A percentile compares a stretch with the other conserved stretches of the same genome.
Evolutionary conservation across 2,888 invertebrate genomes (phyloP).

Genomic region (Opisthograptis luteolata): DNA sequence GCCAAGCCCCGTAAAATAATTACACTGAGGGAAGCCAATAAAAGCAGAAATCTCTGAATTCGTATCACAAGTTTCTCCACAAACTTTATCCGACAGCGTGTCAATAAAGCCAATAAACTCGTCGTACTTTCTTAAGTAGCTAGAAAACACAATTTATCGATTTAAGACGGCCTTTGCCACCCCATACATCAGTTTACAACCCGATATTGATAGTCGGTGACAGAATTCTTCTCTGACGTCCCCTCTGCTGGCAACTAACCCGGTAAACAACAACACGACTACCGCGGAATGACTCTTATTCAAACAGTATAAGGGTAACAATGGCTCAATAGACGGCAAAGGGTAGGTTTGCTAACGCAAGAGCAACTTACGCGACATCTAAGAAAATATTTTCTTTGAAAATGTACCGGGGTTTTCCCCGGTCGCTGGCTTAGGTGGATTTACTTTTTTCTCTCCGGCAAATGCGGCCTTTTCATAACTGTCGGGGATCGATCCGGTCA

Average conservation of each 20-base stretch:
- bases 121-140: constrained; percentile 75
- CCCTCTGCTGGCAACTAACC: constrained; percentile 50
- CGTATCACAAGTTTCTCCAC: constrained; percentile 21
- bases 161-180: constrained; percentile 75
- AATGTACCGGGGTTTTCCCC: constrained; percentile 68
- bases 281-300: constrained; percentile 42
- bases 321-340: constrained; percentile 25
- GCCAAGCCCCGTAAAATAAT: not conserved
- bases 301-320: constrained; percentile 32
- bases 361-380: constrained; percentile 65
- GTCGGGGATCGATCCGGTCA: constrained; percentile 69
- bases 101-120: constrained; percentile 77
- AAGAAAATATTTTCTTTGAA: constrained; percentile 74
- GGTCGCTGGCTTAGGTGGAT: constrained; percentile 66
- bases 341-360: constrained; percentile 44
- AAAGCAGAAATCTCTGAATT: constrained; percentile 3
- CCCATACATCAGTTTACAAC: constrained; percentile 77
- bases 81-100: constrained; percentile 62
- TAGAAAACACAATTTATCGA: constrained; percentile 76
- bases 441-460: constrained; percentile 59
- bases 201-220: constrained; percentile 80
- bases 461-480: constrained; percentile 77
- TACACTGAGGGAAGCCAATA: not conserved
- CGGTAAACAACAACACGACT: constrained; percentile 6
- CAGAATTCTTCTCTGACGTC: constrained; percentile 64